Evolutionary conservation across 2,888 invertebrate species (phyloP).

Genomic region (Lepas anatifera): DNA sequence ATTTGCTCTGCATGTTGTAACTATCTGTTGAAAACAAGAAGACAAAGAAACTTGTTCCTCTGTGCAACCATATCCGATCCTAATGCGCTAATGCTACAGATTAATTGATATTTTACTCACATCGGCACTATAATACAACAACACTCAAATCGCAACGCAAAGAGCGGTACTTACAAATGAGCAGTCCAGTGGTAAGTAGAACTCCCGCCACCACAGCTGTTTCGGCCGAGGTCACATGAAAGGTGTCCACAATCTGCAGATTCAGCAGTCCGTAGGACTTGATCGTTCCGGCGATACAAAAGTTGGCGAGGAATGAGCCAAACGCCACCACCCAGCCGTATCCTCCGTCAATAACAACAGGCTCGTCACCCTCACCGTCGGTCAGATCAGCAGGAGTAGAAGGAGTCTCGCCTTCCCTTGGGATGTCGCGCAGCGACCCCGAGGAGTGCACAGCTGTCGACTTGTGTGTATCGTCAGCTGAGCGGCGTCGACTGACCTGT

Average conservation of each 20-base stretch:
- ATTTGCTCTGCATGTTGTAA: no score
- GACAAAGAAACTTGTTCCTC: no score
- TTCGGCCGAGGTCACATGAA: slow-evolving; percentile 33
- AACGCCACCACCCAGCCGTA: slow-evolving; percentile 32
- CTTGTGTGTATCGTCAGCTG: background rate
- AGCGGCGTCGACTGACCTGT: background rate
- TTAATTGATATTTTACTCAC: no score
- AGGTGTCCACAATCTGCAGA: slow-evolving; percentile 26
- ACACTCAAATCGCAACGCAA: no score
- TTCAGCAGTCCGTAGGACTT: slow-evolving; percentile 29
- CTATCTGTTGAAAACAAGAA: no score
- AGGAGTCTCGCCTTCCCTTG: background rate
- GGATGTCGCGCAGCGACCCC: background rate
- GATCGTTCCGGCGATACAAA: slow-evolving; percentile 28
- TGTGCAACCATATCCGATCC: no score
- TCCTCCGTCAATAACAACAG: slow-evolving; percentile 26
- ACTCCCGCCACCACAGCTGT: slow-evolving; percentile 29
- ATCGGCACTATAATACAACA: no score
- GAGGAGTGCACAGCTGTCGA: background rate
- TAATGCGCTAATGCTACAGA: no score
- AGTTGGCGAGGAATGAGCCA: slow-evolving; percentile 28
- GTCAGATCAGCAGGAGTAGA: no score
- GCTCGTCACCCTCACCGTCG: background rate
- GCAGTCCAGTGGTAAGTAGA: slow-evolving; percentile 28
- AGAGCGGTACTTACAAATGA: slow-evolving; percentile 25